Base-by-base conservation (phyloP, 2,797 vertebrate genomes). In the Neosalanx taihuensis region DNA sequence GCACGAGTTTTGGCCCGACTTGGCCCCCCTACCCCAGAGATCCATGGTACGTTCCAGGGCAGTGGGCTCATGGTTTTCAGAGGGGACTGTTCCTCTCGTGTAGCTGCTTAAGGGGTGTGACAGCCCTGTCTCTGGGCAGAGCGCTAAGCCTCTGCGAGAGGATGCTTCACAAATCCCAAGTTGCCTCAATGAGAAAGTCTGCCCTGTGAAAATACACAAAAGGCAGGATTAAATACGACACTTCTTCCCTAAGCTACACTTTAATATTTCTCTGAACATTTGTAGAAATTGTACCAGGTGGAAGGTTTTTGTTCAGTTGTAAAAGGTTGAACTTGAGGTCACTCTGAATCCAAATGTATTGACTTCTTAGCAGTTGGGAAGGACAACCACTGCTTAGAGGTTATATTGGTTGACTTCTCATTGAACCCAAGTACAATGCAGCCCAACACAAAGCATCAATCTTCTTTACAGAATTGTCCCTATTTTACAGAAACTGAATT, bases 181-280 rank as follows among this genome's bases (percentile, higher is more conserved):
- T 89, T 99, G 97, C 91, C 97, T 96, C 93, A 99, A 92, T 70
- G 97, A 98, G 91, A 98, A 97, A 84, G 97, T 96, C 93, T 98
- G 96, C 89, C 96, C 97, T 99, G 91, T 90, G 3, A 60, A 57
- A 76, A 85, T 57, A 83, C 80, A 84, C 82, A 64, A 46, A 1
- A 56, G 15, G 18, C 15, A 56, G 3, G 51, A 56, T 17, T 56
- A n/a, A 56, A 56, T n/a, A 56, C 18, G 17, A 17, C 51, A 4
- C 51, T 5, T n/a, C 51, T 17, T 56, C 18, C 1, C 18, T 3
- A 56, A 56, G 18, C 4, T 4, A 56, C 18, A n/a, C 1, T 17
- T 17, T 17, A 4, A 56, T 6, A 17, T 17, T 56, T 4, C 51
- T 56, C 15, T n/a, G 23, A 56, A 13, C 10, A 13, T 46, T 46